phyloP scores from a whole-genome alignment of 2,888 invertebrate species.

The Beris chalybata region DNA sequence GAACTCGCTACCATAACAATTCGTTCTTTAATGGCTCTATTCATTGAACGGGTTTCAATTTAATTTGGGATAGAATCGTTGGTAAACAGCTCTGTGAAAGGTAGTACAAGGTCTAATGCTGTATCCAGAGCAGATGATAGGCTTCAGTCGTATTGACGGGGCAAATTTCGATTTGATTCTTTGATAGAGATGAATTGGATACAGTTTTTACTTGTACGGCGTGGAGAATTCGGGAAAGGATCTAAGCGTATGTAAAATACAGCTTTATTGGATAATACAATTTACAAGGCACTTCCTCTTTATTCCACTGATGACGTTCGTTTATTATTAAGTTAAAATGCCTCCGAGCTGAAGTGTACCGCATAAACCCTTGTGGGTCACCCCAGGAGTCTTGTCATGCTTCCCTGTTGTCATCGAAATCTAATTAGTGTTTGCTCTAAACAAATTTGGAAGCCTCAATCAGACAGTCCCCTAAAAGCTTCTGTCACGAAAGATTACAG shows the following conservation, averaged over 20 bases:
- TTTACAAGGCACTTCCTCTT: too few relatives aligned
- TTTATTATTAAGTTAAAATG: too few relatives aligned
- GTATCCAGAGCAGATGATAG: too few relatives aligned
- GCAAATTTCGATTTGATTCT: too few relatives aligned
- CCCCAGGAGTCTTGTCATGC: not conserved
- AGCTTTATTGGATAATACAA: too few relatives aligned
- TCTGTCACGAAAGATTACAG: constrained; percentile 12
- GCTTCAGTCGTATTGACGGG: too few relatives aligned
- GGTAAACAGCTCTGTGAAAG: constrained; percentile 21
- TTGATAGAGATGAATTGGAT: too few relatives aligned
- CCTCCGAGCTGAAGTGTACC: not conserved
- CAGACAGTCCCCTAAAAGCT: constrained; percentile 13
- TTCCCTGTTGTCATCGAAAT: constrained; percentile 1
- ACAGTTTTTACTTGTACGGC: too few relatives aligned
- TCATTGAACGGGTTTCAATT: constrained; percentile 44
- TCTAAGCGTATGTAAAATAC: too few relatives aligned
- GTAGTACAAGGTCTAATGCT: too few relatives aligned
- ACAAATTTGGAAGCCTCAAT: constrained; percentile 20
- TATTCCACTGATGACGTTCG: too few relatives aligned
- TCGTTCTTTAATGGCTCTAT: constrained; percentile 42
- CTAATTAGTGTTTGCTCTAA: constrained; percentile 22
- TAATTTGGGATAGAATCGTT: constrained; percentile 40
- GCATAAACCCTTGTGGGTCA: not conserved
- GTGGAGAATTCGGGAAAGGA: too few relatives aligned
- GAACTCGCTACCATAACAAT: constrained; percentile 43